Evolutionary conservation across 2,113 vertebrate species (phyloP).

Genomic region (Lophius piscatorius): DNA sequence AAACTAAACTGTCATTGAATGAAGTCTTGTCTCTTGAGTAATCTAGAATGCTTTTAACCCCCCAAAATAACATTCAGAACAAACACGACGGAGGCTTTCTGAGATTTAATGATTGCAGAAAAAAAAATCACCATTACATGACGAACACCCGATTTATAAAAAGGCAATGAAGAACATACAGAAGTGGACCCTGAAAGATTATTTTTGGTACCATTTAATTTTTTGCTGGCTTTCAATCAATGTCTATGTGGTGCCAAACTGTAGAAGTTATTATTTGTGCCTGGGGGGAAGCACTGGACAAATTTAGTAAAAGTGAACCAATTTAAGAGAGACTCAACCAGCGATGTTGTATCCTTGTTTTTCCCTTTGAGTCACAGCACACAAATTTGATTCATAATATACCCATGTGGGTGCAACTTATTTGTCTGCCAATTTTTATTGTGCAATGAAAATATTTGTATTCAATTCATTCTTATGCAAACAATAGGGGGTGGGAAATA

Average conservation of each 20-base stretch:
- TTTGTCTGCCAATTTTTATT: no score
- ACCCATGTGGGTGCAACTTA: no score
- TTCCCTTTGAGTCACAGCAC: no score
- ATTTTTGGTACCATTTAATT: background rate
- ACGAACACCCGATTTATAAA: no score
- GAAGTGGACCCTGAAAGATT: conserved; percentile 6
- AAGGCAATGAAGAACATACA: no score
- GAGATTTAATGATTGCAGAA: background rate
- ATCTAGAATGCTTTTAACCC: no score
- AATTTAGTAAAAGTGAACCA: conserved; percentile 16
- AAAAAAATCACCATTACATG: background rate
- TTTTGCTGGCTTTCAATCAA: no score
- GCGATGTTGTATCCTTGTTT: no score
- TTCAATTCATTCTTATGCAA: conserved; percentile 87
- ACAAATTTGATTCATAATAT: no score
- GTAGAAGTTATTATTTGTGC: background rate
- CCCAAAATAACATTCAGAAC: no score
- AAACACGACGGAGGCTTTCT: background rate
- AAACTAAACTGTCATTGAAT: background rate
- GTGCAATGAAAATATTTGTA: conserved; percentile 94
- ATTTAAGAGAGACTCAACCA: no score
- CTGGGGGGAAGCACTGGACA: conserved; percentile 42
- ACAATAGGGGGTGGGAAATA: conserved; percentile 18
- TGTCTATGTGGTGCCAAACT: background rate
- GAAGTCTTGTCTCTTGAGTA: background rate